These are phyloP conservation scores for Apamea epomidion DNA, from an alignment of 2,888 invertebrate species.

Conservation along the genomic window DNA sequence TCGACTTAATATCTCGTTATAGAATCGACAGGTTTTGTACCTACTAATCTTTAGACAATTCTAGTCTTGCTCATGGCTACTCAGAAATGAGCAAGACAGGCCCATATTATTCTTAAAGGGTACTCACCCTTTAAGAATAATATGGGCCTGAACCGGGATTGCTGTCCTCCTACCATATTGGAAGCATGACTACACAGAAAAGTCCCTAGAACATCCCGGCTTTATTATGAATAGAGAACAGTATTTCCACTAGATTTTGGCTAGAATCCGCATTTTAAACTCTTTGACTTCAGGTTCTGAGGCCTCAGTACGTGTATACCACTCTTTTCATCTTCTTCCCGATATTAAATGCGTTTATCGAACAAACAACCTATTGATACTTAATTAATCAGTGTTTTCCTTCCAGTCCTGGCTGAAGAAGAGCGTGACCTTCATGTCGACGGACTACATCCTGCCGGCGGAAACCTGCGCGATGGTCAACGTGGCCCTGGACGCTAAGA, in stretches of 20 bases:
- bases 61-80: not conserved
- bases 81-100: too few relatives aligned
- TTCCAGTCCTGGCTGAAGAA: conserved; percentile 97
- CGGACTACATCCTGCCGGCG: conserved; percentile 99
- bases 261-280: not conserved
- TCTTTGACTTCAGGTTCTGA: too few relatives aligned
- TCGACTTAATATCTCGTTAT: not conserved
- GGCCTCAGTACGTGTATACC: not conserved
- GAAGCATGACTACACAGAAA: not conserved
- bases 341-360: too few relatives aligned
- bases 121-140: not conserved
- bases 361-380: not conserved
- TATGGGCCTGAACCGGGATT: not conserved
- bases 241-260: not conserved
- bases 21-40: not conserved
- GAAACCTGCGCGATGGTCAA: conserved; percentile 99
- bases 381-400: conserved; percentile 4
- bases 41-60: not conserved
- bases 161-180: too few relatives aligned
- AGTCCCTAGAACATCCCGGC: not conserved
- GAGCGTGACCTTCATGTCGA: conserved; percentile 97
- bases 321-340: not conserved
- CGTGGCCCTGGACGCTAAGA: conserved; percentile 99
- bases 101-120: too few relatives aligned
- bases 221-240: not conserved